Conservation (phyloP, 2,888 invertebrate species). For the Hypomecis atomaria region DNA sequence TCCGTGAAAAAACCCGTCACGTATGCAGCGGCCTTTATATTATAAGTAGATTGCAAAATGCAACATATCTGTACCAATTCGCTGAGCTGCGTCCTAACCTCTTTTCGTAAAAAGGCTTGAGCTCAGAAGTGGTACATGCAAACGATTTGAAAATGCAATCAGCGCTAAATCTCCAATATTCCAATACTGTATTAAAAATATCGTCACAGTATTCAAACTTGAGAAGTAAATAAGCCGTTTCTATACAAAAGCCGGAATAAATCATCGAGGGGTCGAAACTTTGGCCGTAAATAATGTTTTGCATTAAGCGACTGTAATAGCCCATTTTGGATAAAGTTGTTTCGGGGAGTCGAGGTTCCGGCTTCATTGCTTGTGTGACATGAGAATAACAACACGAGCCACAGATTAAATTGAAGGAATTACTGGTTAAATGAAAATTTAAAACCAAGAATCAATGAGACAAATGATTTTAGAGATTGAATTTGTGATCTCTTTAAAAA, state of each 20-base stretch:
- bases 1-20: no score
- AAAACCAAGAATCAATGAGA: no score
- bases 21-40: no score
- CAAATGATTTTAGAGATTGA: no score
- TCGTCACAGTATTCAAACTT: conserved; percentile 36
- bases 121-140: no score
- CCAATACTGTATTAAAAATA: conserved; percentile 24
- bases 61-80: no score
- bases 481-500: no score
- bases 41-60: no score
- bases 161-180: neutral
- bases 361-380: conserved; percentile 8
- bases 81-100: no score
- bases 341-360: conserved; percentile 16
- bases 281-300: conserved; percentile 65
- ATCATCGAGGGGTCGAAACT: conserved; percentile 68
- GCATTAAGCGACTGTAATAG: conserved; percentile 45
- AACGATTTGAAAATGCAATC: neutral
- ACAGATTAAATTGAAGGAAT: neutral
- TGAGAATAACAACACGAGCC: neutral
- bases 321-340: conserved; percentile 45
- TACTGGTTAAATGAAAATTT: neutral
- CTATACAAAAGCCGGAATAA: conserved; percentile 58
- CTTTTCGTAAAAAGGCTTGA: no score
- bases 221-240: conserved; percentile 29